Conservation (phyloP, 2,797 vertebrate species). For the Triplophysa yarkandensis region DNA sequence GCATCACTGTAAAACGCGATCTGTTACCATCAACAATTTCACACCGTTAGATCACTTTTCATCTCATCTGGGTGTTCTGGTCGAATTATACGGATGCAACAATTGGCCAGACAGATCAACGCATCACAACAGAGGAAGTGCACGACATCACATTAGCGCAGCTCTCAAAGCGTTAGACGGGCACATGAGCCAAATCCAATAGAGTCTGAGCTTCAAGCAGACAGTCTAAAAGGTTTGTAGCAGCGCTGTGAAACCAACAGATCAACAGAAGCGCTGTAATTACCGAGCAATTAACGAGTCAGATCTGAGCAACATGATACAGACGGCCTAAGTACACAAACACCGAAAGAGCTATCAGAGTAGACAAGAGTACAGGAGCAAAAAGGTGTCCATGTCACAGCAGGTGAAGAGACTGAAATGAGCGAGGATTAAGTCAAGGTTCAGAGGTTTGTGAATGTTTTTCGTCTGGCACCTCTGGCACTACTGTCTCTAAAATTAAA, state of each 20-base stretch:
- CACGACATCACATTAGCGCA: constrained; percentile 40
- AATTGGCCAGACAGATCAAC: constrained; percentile 34
- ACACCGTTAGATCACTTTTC: not conserved
- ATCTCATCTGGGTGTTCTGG: constrained; percentile 20
- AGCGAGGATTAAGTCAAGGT: not conserved
- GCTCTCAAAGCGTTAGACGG: constrained; percentile 37
- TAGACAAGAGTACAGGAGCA: constrained; percentile 3
- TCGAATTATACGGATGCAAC: constrained; percentile 37
- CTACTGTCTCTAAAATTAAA: not conserved
- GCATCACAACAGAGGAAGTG: constrained; percentile 22
- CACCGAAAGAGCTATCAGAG: constrained; percentile 1
- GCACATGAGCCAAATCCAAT: constrained; percentile 65
- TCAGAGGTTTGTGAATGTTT: not conserved
- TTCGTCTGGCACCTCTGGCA: no score
- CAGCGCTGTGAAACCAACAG: constrained; percentile 57
- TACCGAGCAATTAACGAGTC: constrained; percentile 60
- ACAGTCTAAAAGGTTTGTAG: constrained; percentile 58
- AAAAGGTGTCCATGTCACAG: not conserved
- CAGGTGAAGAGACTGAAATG: not conserved
- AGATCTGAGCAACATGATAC: constrained; percentile 58
- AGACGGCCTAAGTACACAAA: constrained; percentile 48
- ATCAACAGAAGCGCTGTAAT: constrained; percentile 60
- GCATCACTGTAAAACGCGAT: not conserved
- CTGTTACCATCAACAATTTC: constrained; percentile 7
- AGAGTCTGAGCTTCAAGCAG: constrained; percentile 50